These are phyloP conservation scores for Pseudococcus longispinus DNA, from an alignment of 2,888 invertebrate genomes.

Conservation along the genomic window DNA sequence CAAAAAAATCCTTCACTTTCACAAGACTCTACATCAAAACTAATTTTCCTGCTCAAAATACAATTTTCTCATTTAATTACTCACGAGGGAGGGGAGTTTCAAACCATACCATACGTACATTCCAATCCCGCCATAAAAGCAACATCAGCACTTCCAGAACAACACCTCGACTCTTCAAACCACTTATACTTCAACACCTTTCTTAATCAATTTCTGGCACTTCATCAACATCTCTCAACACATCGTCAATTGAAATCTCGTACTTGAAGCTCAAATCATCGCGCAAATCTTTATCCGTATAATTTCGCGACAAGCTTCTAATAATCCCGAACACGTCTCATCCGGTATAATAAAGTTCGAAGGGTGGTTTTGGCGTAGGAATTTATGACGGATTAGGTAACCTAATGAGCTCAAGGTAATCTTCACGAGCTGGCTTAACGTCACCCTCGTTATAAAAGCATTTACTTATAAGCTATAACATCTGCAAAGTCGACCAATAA, in stretches of 20 bases:
- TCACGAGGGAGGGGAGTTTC: too few species aligned
- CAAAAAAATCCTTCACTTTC: too few species aligned
- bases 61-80: too few species aligned
- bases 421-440: neutral
- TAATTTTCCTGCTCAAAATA: too few species aligned
- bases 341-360: neutral
- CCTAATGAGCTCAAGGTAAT: constrained; percentile 26
- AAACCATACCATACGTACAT: too few species aligned
- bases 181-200: neutral
- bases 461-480: neutral
- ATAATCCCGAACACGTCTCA: neutral
- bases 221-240: neutral
- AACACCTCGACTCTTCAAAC: neutral
- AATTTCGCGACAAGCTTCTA: neutral
- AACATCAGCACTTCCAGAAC: neutral
- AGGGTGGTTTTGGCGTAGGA: neutral
- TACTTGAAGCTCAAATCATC: neutral
- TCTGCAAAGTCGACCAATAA: neutral
- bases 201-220: neutral
- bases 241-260: neutral
- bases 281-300: neutral
- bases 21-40: too few species aligned
- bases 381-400: constrained; percentile 15
- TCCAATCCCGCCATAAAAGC: too few species aligned
- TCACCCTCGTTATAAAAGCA: neutral